Percentiles rank a stretch among this genome's conserved stretches.
These are phyloP conservation scores for Andinoacara biseriatus DNA, from an alignment of 2,113 vertebrate genomes.

Conservation along the genomic window DNA sequence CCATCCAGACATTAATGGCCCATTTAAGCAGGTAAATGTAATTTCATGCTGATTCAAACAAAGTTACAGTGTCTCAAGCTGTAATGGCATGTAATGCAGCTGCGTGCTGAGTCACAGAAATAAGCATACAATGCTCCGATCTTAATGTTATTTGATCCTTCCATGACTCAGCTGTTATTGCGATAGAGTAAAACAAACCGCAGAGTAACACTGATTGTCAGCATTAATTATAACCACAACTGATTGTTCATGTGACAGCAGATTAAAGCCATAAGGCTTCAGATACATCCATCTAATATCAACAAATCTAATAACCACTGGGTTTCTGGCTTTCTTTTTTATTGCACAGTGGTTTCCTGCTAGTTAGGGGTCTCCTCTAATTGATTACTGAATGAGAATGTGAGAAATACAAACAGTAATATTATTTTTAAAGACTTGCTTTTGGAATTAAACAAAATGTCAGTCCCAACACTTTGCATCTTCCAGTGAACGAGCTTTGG, in stretches of 20 bases:
- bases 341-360: neutral
- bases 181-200: neutral
- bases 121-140: constrained; percentile 12
- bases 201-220: neutral
- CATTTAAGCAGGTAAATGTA: constrained; percentile 60
- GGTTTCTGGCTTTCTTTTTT: neutral
- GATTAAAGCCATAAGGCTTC: neutral
- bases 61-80: constrained; percentile 49
- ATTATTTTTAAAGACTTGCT: neutral
- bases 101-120: constrained; percentile 60
- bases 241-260: neutral
- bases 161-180: constrained; percentile 25
- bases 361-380: neutral
- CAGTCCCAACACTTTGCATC: neutral
- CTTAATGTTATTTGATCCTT: constrained; percentile 21
- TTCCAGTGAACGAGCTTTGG: neutral
- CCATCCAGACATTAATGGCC: constrained; percentile 56
- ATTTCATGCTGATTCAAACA: constrained; percentile 61
- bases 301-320: neutral
- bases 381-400: neutral
- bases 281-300: neutral
- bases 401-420: neutral
- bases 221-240: neutral
- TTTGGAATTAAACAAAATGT: neutral
- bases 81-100: constrained; percentile 59